A percentile compares a stretch with the other conserved stretches of the same genome.
Conservation (phyloP, 2,113 vertebrate species). For the Solea senegalensis region DNA sequence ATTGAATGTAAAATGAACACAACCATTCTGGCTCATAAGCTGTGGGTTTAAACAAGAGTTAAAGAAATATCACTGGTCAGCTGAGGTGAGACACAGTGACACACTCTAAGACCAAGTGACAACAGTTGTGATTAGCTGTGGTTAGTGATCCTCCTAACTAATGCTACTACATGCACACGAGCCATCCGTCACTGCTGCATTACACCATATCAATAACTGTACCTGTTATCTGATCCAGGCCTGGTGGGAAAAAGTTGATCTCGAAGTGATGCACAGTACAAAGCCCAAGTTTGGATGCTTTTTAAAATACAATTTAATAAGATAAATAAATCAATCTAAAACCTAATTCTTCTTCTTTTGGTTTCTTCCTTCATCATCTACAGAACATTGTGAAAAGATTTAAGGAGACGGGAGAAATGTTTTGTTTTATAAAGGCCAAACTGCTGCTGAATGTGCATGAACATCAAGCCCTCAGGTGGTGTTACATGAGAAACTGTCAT, state of each 20-base stretch:
- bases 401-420: too few species aligned
- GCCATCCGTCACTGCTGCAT: slow-evolving; percentile 51
- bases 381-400: too few species aligned
- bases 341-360: too few species aligned
- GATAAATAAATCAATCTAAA: too few species aligned
- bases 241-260: slow-evolving; percentile 19
- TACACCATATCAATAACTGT: slow-evolving; percentile 52
- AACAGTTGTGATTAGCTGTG: slow-evolving; percentile 7
- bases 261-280: slow-evolving; percentile 19
- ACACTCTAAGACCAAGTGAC: slow-evolving; percentile 20
- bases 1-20: not conserved
- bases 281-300: too few species aligned
- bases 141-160: slow-evolving; percentile 55
- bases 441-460: too few species aligned
- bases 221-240: slow-evolving; percentile 18
- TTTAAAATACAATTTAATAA: too few species aligned
- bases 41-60: not conserved
- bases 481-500: too few species aligned
- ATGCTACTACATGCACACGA: slow-evolving; percentile 52
- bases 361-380: too few species aligned
- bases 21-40: not conserved
- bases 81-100: slow-evolving; percentile 13
- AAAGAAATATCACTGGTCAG: slow-evolving; percentile 2
- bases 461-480: too few species aligned
- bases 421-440: too few species aligned